A percentile compares a stretch with the other conserved stretches of the same genome.
Conservation (phyloP, 2,888 invertebrate species). For the Ditula angustiorana region DNA sequence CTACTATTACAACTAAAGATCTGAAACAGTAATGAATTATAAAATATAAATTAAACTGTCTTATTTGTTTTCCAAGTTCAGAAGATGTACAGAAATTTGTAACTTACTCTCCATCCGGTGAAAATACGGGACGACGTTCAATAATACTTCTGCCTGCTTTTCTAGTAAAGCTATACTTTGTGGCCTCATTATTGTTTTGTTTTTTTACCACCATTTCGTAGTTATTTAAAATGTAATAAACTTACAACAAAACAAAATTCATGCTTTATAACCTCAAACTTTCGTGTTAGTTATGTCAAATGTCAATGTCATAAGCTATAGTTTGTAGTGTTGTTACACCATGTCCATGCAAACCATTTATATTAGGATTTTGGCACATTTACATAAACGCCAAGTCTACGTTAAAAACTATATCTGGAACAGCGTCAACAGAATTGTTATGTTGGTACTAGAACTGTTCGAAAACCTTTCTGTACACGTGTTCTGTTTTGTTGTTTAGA, state of each 20-base stretch:
- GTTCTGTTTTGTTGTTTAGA: not conserved
- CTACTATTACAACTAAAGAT: conserved; percentile 73
- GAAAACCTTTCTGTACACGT: not conserved
- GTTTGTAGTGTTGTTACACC: too few species aligned
- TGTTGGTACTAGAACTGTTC: conserved; percentile 23
- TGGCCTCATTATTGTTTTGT: conserved; percentile 45
- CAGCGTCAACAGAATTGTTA: not conserved
- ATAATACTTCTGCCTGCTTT: conserved; percentile 81
- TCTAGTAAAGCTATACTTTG: conserved; percentile 68
- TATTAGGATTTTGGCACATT: not conserved
- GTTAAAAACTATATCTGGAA: not conserved
- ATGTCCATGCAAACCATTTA: too few species aligned
- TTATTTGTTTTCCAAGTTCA: not conserved
- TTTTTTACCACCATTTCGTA: conserved; percentile 68
- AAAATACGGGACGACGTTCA: conserved; percentile 74
- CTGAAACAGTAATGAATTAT: conserved; percentile 55
- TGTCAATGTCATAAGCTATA: conserved; percentile 27
- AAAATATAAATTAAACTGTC: too few species aligned
- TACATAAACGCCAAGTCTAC: not conserved
- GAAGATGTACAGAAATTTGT: not conserved
- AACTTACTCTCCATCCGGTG: conserved; percentile 80
- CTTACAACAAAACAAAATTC: conserved; percentile 43
- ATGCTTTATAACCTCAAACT: conserved; percentile 65
- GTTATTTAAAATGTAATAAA: not conserved
- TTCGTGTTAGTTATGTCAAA: conserved; percentile 2